Conservation (phyloP, 2,797 vertebrate species). For the Malacoctenus gilli region DNA sequence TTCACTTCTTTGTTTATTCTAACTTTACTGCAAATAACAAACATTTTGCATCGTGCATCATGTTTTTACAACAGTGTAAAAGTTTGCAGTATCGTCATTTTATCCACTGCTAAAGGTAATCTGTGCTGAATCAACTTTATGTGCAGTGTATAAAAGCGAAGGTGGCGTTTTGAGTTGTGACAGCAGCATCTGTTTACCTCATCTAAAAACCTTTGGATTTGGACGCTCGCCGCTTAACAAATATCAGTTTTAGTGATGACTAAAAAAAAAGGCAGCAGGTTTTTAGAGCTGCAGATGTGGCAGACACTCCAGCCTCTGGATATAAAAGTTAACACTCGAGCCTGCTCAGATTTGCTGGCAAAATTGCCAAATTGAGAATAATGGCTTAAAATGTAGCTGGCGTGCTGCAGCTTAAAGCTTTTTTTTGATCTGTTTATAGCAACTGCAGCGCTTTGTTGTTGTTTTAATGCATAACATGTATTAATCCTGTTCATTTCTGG, state of each 20-base stretch:
- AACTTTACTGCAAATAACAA: neutral
- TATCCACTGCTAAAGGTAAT: neutral
- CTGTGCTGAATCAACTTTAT: neutral
- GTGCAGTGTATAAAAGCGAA: neutral
- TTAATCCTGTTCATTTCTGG: constrained; percentile 66
- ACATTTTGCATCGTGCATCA: neutral
- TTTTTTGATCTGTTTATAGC: constrained; percentile 44
- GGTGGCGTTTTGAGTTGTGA: too few species aligned
- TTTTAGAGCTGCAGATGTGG: constrained; percentile 44
- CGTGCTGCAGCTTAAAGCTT: constrained; percentile 60
- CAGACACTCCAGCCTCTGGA: constrained; percentile 55
- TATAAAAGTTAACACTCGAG: constrained; percentile 51
- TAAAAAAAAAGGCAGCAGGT: neutral
- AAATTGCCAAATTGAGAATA: constrained; percentile 43
- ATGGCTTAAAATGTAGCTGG: constrained; percentile 52
- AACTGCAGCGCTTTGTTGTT: constrained; percentile 41
- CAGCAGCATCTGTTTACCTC: constrained; percentile 33
- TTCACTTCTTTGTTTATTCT: too few species aligned
- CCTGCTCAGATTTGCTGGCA: constrained; percentile 51
- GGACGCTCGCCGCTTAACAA: constrained; percentile 36
- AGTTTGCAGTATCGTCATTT: too few species aligned
- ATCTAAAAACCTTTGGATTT: too few species aligned
- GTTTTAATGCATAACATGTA: constrained; percentile 55
- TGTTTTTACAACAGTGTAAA: neutral
- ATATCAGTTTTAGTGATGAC: constrained; percentile 9